phyloP scores from a whole-genome alignment of 37 sponge, comb jelly and placozoan genomes.

The Dysidea cf. avara region DNA sequence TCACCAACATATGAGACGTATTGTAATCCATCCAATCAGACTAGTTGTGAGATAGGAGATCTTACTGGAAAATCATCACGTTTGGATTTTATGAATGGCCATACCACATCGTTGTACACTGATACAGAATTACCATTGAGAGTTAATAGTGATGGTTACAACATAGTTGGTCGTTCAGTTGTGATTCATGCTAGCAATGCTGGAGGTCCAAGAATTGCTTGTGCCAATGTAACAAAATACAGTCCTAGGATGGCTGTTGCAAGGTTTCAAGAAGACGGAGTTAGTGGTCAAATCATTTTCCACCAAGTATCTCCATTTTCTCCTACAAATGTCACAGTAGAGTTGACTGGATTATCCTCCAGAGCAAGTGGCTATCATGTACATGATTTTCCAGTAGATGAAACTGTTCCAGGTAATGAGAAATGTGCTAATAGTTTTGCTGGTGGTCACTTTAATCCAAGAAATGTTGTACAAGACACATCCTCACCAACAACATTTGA shows the following conservation, averaged over 20 bases:
- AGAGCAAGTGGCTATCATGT: conserved; percentile 58
- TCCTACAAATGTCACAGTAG: conserved; percentile 38
- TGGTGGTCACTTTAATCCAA: conserved; percentile 67
- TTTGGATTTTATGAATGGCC: conserved; percentile 22
- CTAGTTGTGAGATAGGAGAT: conserved; percentile 67
- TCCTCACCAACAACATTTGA: conserved; percentile 47
- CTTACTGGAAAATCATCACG: conserved; percentile 45
- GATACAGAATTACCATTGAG: conserved; percentile 52
- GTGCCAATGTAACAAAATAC: conserved; percentile 42
- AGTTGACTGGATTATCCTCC: conserved; percentile 43
- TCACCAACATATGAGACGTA: not conserved
- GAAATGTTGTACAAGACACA: not conserved
- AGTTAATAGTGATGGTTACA: not conserved
- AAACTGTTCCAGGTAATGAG: not conserved
- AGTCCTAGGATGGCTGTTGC: conserved; percentile 23
- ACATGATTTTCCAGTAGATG: conserved; percentile 43
- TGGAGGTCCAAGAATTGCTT: conserved; percentile 24
- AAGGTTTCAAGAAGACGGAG: conserved; percentile 6
- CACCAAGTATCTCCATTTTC: conserved; percentile 56
- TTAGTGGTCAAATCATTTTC: conserved; percentile 50
- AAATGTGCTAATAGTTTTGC: conserved; percentile 5
- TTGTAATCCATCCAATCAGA: conserved; percentile 31
- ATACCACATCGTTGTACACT: conserved; percentile 28
- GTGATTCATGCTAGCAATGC: conserved; percentile 55
- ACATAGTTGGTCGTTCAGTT: conserved; percentile 47